A percentile compares a stretch with the other conserved stretches of the same genome.
Conservation (phyloP, 2,113 vertebrate genomes). For the Chinchilla lanigera region DNA sequence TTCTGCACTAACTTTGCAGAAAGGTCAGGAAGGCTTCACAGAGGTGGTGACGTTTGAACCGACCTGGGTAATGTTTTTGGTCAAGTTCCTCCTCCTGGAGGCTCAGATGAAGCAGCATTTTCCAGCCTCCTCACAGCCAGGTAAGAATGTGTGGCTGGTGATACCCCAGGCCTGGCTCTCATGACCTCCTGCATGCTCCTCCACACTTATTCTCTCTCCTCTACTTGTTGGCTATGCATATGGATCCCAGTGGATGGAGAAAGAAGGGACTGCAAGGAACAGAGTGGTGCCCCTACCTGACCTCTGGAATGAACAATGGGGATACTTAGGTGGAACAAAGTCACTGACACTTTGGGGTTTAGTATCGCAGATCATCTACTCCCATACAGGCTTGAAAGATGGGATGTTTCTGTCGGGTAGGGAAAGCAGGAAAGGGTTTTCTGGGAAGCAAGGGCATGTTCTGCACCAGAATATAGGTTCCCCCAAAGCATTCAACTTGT, state of each 20-base stretch:
- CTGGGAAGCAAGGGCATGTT: background rate
- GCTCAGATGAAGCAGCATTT: background rate
- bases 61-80: background rate
- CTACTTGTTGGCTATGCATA: background rate
- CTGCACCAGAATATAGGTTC: background rate
- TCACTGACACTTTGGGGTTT: background rate
- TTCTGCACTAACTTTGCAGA: background rate
- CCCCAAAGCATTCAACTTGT: background rate
- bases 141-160: background rate
- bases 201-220: too few relatives aligned
- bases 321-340: background rate
- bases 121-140: background rate
- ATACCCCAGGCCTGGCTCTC: background rate
- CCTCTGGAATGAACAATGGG: background rate
- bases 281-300: background rate
- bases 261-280: background rate
- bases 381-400: background rate
- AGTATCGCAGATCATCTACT: background rate
- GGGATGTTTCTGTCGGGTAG: background rate
- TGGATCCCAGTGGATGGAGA: background rate
- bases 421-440: background rate
- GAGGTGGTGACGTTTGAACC: background rate
- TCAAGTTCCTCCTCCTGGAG: background rate
- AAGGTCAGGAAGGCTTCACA: background rate
- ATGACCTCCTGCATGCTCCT: background rate